phyloP scores from a whole-genome alignment of 2,888 invertebrate genomes.

The Lordiphosa fenestrarum region DNA sequence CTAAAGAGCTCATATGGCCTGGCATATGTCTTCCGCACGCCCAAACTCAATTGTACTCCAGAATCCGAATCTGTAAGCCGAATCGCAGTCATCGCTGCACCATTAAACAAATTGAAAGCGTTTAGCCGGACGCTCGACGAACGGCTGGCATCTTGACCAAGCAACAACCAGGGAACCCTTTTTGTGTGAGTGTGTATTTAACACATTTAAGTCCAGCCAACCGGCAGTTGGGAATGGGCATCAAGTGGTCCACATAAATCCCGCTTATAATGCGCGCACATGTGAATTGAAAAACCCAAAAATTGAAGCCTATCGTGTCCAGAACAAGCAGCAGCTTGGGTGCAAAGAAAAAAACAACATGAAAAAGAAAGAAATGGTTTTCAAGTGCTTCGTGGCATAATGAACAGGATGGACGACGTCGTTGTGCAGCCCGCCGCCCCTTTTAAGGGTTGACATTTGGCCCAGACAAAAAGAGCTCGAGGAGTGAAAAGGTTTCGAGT shows the following conservation, averaged over 20 bases:
- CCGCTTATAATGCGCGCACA: conserved; percentile 69
- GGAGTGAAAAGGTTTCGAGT: conserved; percentile 40
- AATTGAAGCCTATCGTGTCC: conserved; percentile 44
- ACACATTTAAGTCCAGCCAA: conserved; percentile 52
- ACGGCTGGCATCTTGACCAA: conserved; percentile 55
- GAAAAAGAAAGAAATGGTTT: conserved; percentile 55
- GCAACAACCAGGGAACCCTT: conserved; percentile 42
- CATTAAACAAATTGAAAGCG: conserved; percentile 72
- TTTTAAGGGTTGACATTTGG: conserved; percentile 66
- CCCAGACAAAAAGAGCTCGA: conserved; percentile 34
- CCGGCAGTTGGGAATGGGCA: conserved; percentile 22
- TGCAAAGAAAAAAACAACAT: conserved; percentile 27
- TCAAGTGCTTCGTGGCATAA: conserved; percentile 64
- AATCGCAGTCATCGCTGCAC: conserved; percentile 42
- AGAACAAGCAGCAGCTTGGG: conserved; percentile 37
- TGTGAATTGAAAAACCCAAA: conserved; percentile 42
- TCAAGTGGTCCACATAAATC: conserved; percentile 67
- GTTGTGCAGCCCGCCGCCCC: conserved; percentile 38
- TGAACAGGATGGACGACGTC: conserved; percentile 62
- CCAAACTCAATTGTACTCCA: conserved; percentile 55
- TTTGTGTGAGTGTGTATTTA: conserved; percentile 43
- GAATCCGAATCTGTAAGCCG: conserved; percentile 8
- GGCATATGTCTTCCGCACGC: conserved; percentile 56
- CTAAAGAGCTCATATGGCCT: conserved; percentile 31
- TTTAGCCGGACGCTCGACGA: conserved; percentile 54